A percentile compares a stretch with the other conserved stretches of the same genome.
phyloP scores from a whole-genome alignment of 2,888 invertebrate species.

The Choreutis nemorana region DNA sequence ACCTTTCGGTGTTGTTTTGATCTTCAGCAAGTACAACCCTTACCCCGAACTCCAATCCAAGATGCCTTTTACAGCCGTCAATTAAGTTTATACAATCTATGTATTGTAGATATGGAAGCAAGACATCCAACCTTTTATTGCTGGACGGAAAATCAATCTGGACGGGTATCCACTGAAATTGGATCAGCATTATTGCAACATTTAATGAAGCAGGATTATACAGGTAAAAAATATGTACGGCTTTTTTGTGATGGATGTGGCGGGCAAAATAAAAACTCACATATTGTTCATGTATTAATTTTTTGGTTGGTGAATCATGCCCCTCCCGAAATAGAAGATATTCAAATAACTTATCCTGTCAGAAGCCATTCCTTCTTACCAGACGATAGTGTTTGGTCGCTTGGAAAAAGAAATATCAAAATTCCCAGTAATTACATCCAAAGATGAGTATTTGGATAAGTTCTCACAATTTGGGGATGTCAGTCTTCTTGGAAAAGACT shows the following conservation, averaged over 20 bases:
- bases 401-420: not conserved
- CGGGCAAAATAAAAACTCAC: not conserved
- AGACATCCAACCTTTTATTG: slow-evolving; percentile 2
- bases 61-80: slow-evolving; percentile 2
- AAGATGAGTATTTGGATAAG: not conserved
- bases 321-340: not conserved
- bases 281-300: not conserved
- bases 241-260: slow-evolving; percentile 1
- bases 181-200: not conserved
- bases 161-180: slow-evolving; percentile 1
- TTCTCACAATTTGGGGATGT: not conserved
- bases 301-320: not conserved
- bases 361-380: slow-evolving; percentile 2
- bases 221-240: slow-evolving; percentile 1
- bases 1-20: not conserved
- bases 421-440: not conserved
- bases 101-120: slow-evolving; percentile 1
- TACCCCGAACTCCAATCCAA: slow-evolving; percentile 2
- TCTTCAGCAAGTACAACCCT: slow-evolving; percentile 2
- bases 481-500: too few species aligned
- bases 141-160: slow-evolving; percentile 2
- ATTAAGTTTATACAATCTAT: slow-evolving; percentile 3
- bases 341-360: slow-evolving; percentile 1
- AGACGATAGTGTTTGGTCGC: slow-evolving; percentile 2
- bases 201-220: not conserved